Evolutionary conservation across 2,113 vertebrate genomes (phyloP).

Genomic region (Emydura subglobosa): DNA sequence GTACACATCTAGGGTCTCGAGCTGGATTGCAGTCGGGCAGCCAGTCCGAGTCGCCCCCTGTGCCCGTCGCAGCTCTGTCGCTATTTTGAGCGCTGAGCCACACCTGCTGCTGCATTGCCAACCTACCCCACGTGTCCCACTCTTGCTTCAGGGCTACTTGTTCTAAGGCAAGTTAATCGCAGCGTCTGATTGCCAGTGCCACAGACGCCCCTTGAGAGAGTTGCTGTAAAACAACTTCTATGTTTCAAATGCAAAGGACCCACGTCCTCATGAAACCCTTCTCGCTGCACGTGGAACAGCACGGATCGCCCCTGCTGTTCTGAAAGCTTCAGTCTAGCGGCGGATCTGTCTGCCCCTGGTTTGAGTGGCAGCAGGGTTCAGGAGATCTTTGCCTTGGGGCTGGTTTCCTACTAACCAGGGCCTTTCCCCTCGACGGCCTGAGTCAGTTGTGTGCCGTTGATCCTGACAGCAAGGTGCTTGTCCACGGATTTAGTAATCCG

Average conservation of each 20-base stretch:
- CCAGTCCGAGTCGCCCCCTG: not conserved
- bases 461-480: not conserved
- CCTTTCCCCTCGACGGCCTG: not conserved
- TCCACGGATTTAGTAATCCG: not conserved
- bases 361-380: not conserved
- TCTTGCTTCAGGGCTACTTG: too few relatives aligned
- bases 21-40: not conserved
- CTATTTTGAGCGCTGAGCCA: not conserved
- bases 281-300: not conserved
- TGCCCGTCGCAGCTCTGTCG: not conserved
- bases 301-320: not conserved
- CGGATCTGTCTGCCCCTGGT: not conserved
- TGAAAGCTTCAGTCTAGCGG: not conserved
- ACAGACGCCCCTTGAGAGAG: not conserved
- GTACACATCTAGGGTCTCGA: too few relatives aligned
- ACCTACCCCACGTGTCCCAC: not conserved
- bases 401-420: too few relatives aligned
- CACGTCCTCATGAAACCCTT: not conserved
- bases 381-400: not conserved
- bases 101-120: too few relatives aligned
- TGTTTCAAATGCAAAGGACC: not conserved
- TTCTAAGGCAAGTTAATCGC: not conserved
- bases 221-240: not conserved
- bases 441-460: not conserved
- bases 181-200: not conserved